These are phyloP conservation scores for Drosophila azteca DNA, from an alignment of 1,140 invertebrate species.

Conservation along the genomic window DNA sequence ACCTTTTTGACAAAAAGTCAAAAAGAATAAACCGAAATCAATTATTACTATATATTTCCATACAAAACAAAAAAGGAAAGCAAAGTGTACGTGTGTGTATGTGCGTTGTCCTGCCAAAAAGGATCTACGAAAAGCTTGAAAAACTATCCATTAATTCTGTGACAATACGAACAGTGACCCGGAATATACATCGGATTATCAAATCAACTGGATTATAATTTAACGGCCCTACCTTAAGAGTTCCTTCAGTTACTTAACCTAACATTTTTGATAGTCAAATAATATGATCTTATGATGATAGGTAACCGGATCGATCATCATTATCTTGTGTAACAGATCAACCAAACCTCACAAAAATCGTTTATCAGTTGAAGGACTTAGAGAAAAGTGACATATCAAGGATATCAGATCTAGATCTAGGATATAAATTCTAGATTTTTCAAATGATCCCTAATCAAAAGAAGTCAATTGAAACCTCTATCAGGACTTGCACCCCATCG, in stretches of 20 bases:
- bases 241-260: slow-evolving; percentile 43
- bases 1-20: slow-evolving; percentile 69
- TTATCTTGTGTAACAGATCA: slow-evolving; percentile 37
- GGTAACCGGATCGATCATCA: slow-evolving; percentile 15
- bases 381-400: slow-evolving; percentile 17
- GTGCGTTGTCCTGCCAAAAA: slow-evolving; percentile 51
- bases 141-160: slow-evolving; percentile 31
- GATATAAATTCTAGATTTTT: not conserved
- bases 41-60: slow-evolving; percentile 36
- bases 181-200: slow-evolving; percentile 67
- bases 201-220: slow-evolving; percentile 67
- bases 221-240: slow-evolving; percentile 37
- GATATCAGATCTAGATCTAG: not conserved
- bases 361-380: too few relatives aligned
- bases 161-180: slow-evolving; percentile 53
- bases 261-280: slow-evolving; percentile 20
- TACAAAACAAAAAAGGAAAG: slow-evolving; percentile 39
- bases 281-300: slow-evolving; percentile 1
- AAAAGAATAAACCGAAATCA: slow-evolving; percentile 53
- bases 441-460: not conserved
- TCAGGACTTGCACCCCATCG: not conserved
- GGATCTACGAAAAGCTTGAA: slow-evolving; percentile 43
- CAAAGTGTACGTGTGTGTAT: slow-evolving; percentile 53
- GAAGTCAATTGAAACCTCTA: not conserved
- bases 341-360: not conserved